Evolutionary conservation across 1,140 invertebrate species (phyloP).

Genomic region (Calliphora vicina): DNA sequence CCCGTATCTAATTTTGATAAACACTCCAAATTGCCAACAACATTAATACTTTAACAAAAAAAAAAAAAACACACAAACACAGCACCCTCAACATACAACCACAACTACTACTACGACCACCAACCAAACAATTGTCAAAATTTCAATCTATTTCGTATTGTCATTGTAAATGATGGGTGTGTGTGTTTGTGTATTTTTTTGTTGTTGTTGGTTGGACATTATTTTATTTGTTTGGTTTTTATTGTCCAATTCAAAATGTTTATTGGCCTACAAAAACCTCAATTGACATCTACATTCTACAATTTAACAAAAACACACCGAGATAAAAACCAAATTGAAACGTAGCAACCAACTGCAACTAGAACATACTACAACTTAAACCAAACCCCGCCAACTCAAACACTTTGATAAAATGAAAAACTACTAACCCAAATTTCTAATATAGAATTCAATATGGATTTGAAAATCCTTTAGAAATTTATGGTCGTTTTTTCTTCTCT

Average conservation of each 20-base stretch:
- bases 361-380: too few relatives aligned
- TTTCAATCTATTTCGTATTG: neutral
- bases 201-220: slow-evolving; percentile 5
- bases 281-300: slow-evolving; percentile 28
- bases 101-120: neutral
- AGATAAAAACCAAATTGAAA: slow-evolving; percentile 4
- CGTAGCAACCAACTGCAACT: neutral
- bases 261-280: slow-evolving; percentile 33
- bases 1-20: slow-evolving; percentile 10
- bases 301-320: neutral
- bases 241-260: slow-evolving; percentile 30
- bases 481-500: neutral
- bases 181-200: neutral
- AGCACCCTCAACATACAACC: too few relatives aligned
- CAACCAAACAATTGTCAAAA: neutral
- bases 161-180: neutral
- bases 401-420: neutral
- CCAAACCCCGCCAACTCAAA: neutral
- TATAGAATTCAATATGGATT: slow-evolving; percentile 6
- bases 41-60: neutral
- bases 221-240: slow-evolving; percentile 21
- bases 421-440: slow-evolving; percentile 34
- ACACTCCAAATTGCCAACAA: neutral
- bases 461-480: slow-evolving; percentile 13
- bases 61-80: too few relatives aligned